Conservation (phyloP, 2,113 vertebrate genomes). For the Mormyrus lacerda region DNA sequence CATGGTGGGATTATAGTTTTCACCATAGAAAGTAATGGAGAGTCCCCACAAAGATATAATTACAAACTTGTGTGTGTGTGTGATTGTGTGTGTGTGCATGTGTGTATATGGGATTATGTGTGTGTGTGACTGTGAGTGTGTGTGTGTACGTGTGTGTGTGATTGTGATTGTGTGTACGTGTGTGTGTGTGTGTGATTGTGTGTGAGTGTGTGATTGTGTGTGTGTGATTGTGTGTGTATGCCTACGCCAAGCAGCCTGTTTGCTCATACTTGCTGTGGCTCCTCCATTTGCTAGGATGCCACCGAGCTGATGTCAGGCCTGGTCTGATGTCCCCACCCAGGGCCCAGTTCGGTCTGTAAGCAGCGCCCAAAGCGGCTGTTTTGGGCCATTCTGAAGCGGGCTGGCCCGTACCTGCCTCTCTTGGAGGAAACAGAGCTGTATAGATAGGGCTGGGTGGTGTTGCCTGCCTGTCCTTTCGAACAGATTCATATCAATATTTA, state of each 20-base stretch:
- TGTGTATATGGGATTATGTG: neutral
- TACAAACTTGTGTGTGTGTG: too few relatives aligned
- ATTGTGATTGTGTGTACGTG: neutral
- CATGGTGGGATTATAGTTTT: too few relatives aligned
- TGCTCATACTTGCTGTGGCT: slow-evolving; percentile 15
- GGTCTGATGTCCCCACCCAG: neutral
- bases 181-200: neutral
- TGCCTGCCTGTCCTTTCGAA: neutral
- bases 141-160: neutral
- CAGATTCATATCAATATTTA: neutral
- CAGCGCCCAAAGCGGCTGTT: too few relatives aligned
- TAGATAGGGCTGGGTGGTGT: neutral
- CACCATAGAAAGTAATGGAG: too few relatives aligned
- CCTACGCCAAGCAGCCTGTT: neutral
- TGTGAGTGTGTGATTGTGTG: neutral
- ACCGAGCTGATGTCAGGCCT: slow-evolving; percentile 15
- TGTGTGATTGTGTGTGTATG: neutral
- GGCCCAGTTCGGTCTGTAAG: neutral
- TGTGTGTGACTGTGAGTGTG: neutral
- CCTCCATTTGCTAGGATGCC: slow-evolving; percentile 8
- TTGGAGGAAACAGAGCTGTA: neutral
- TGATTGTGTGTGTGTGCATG: neutral
- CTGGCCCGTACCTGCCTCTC: neutral
- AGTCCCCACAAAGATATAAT: too few relatives aligned
- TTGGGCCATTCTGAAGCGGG: too few relatives aligned